A percentile compares a stretch with the other conserved stretches of the same genome.
phyloP scores from a whole-genome alignment of 2,888 invertebrate species.

The Scaptomyza parva region DNA sequence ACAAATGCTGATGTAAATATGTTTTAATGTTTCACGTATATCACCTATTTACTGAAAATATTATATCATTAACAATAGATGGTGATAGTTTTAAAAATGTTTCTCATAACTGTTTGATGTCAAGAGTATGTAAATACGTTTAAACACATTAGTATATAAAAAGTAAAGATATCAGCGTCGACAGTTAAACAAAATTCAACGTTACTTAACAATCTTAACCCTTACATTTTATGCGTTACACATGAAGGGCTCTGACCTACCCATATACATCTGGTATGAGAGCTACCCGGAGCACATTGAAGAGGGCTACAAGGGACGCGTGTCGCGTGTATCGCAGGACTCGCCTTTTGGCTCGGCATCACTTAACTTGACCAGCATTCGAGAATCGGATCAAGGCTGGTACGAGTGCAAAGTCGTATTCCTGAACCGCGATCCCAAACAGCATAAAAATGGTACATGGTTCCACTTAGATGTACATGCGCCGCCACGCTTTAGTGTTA shows the following conservation, averaged over 20 bases:
- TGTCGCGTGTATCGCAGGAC: slow-evolving; percentile 94
- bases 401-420: slow-evolving; percentile 98
- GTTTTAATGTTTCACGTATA: background rate
- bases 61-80: slow-evolving; percentile 9
- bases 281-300: slow-evolving; percentile 98
- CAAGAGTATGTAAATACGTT: slow-evolving; percentile 27
- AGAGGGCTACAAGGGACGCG: slow-evolving; percentile 96
- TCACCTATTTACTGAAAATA: slow-evolving; percentile 4
- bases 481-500: slow-evolving; percentile 97
- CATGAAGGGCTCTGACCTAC: slow-evolving; percentile 94
- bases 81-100: slow-evolving; percentile 19
- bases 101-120: slow-evolving; percentile 19
- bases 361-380: slow-evolving; percentile 97
- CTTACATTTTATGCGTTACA: slow-evolving; percentile 29
- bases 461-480: slow-evolving; percentile 99
- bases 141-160: slow-evolving; percentile 26
- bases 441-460: slow-evolving; percentile 98
- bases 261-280: slow-evolving; percentile 99
- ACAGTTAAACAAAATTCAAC: background rate
- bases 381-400: slow-evolving; percentile 98
- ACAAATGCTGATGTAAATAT: slow-evolving; percentile 18
- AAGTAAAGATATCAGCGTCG: slow-evolving; percentile 8
- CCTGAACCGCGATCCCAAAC: slow-evolving; percentile 96
- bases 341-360: slow-evolving; percentile 96
- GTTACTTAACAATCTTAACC: slow-evolving; percentile 17